A percentile compares a stretch with the other conserved stretches of the same genome.
These are phyloP conservation scores for Dryobota labecula DNA, from an alignment of 2,888 invertebrate species.

Conservation along the genomic window DNA sequence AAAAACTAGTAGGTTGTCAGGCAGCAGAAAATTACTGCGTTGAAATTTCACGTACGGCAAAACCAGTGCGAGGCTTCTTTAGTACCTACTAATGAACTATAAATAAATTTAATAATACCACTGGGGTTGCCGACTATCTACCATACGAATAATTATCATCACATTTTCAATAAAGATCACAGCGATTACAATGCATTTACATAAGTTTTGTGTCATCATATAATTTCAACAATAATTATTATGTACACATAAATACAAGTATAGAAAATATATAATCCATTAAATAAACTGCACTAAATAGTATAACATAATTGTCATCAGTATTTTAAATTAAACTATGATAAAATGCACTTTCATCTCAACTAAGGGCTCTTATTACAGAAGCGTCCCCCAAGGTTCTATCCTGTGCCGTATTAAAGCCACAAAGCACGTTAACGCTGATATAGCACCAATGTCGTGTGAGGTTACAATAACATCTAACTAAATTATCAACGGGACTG, in stretches of 20 bases:
- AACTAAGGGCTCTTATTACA: conserved; percentile 14
- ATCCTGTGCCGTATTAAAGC: conserved; percentile 5
- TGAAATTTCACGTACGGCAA: conserved; percentile 35
- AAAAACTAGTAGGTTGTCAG: conserved; percentile 41
- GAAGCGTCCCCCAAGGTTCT: conserved; percentile 11
- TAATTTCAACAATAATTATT: conserved; percentile 39
- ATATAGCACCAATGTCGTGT: conserved; percentile 14
- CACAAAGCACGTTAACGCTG: conserved; percentile 5
- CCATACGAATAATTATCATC: conserved; percentile 34
- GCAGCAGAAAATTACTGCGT: conserved; percentile 37
- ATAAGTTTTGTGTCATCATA: conserved; percentile 41
- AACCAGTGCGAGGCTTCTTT: conserved; percentile 45
- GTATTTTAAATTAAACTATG: conserved; percentile 36
- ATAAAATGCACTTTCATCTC: conserved; percentile 42
- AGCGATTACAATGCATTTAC: conserved; percentile 56
- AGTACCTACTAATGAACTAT: conserved; percentile 47
- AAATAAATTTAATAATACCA: conserved; percentile 57
- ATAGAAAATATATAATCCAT: conserved; percentile 54
- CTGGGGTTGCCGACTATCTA: conserved; percentile 46
- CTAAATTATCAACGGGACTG: neutral
- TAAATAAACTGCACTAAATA: conserved; percentile 45
- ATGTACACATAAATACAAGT: conserved; percentile 39
- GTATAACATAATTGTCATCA: conserved; percentile 45
- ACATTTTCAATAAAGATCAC: conserved; percentile 60
- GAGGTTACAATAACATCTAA: neutral